Conservation (phyloP, 53 echinoderm and acorn worm species). For the Hippasteria phrygiana region DNA sequence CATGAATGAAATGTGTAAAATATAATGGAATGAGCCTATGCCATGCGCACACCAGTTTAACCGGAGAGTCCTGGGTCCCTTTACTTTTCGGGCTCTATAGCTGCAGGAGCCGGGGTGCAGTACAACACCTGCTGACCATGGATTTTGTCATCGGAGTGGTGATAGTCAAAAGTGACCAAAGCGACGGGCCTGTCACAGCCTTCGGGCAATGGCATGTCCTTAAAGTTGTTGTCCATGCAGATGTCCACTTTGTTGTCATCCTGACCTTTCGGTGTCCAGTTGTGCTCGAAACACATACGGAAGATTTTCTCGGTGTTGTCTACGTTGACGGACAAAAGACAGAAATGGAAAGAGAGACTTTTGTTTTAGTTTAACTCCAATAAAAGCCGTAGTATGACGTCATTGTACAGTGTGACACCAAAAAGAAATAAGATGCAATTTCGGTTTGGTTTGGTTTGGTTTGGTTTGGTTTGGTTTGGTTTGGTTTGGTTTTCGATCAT, state of each 20-base stretch:
- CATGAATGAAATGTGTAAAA: no score
- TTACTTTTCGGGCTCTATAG: background rate
- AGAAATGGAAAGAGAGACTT: background rate
- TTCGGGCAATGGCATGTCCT: background rate
- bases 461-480: no score
- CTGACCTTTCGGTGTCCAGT: background rate
- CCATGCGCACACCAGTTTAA: background rate
- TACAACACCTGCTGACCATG: conserved; percentile 13
- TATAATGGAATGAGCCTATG: background rate
- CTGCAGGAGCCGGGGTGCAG: conserved; percentile 1
- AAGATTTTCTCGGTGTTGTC: background rate
- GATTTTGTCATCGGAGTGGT: conserved; percentile 26
- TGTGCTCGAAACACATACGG: conserved; percentile 18
- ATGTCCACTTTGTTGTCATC: background rate
- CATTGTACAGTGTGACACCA: no score
- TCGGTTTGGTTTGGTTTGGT: no score
- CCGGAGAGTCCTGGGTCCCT: background rate
- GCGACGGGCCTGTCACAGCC: background rate
- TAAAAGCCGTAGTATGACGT: no score
- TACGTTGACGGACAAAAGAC: background rate
- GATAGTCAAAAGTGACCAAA: conserved; percentile 17
- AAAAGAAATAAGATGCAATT: no score
- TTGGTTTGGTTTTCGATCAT: no score
- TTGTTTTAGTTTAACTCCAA: no score
- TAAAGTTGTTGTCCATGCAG: conserved; percentile 37